Evolutionary conservation across 2,113 vertebrate species (phyloP).

Genomic region (Poeciliopsis occidentalis): DNA sequence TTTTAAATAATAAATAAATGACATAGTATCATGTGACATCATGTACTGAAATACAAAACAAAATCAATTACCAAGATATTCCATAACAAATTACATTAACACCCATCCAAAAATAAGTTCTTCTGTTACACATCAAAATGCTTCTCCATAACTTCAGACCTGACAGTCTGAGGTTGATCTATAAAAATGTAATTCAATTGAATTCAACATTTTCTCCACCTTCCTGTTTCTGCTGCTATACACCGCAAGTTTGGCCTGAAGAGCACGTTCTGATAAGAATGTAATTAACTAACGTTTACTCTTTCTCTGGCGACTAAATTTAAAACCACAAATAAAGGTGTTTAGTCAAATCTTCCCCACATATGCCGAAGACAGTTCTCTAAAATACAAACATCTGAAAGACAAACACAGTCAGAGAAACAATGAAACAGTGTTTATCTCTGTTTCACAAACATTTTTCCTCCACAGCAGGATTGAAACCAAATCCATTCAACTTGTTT

Average conservation of each 20-base stretch:
- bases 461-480: neutral
- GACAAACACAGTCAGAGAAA: no score
- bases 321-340: neutral
- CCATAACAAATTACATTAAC: no score
- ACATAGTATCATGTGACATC: no score
- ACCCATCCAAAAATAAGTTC: no score
- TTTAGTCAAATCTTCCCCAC: neutral
- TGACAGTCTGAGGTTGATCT: neutral
- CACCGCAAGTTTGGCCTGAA: neutral
- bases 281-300: neutral
- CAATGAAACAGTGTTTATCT: no score
- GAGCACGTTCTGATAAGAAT: neutral
- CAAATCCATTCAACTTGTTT: no score
- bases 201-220: neutral
- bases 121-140: neutral
- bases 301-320: neutral
- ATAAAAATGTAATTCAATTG: neutral
- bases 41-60: no score
- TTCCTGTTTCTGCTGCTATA: neutral
- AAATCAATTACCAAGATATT: no score
- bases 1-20: no score
- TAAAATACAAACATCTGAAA: no score
- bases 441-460: neutral
- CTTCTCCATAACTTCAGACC: neutral
- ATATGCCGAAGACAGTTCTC: no score